Base-by-base conservation (phyloP, 2,797 vertebrate species). In the Meda fulgida region DNA sequence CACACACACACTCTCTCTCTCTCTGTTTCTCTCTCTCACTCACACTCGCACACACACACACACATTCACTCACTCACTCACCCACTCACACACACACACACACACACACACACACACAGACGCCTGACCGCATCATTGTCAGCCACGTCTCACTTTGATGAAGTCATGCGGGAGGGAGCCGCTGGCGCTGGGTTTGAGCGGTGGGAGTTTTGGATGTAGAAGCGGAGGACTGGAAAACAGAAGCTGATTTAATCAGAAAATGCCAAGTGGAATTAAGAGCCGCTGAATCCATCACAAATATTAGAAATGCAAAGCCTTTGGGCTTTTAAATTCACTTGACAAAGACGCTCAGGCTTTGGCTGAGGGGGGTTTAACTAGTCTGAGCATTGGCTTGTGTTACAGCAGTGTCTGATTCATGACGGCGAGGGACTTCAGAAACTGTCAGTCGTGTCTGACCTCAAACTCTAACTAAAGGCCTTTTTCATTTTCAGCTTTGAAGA, bases 211-310 rank as follows among this genome's bases (percentile, higher is more conserved):
- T 16, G 11, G 63, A 65, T 65, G 63, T 31, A 18, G 63, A 65
- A 18, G 14, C 29, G 7, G 63, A 65, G 72, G 19, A 29, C 53
- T 13, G 48, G 36, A 36, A 77, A 31, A 77, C 55, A 79, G 38
- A 65, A 19, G 5, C 31, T 18, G 38, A 46, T 79, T 65, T 43
- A 79, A 79, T 79, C 58, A 31, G 16, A 23, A 79, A 79, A 79
- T 79, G 77, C 77, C 58, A 79, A 79, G 36, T 16, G 58, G 36
- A 78, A 78, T 78, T 65, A 65, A 78, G 38, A 65, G 16, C 36
- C 58, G 13, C 77, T 31, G 38, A 78, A 78, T 46, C 43, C 18
- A 31, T 46, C 58, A 29, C 38, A 3, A 36, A 78, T 36, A 3
- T 34, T 58, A 36, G 23, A 71, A 40, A 23, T 23, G 72, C 72